A percentile compares a stretch with the other conserved stretches of the same genome.
phyloP scores from a whole-genome alignment of 2,113 vertebrate species.

The Urocitellus parryii region DNA sequence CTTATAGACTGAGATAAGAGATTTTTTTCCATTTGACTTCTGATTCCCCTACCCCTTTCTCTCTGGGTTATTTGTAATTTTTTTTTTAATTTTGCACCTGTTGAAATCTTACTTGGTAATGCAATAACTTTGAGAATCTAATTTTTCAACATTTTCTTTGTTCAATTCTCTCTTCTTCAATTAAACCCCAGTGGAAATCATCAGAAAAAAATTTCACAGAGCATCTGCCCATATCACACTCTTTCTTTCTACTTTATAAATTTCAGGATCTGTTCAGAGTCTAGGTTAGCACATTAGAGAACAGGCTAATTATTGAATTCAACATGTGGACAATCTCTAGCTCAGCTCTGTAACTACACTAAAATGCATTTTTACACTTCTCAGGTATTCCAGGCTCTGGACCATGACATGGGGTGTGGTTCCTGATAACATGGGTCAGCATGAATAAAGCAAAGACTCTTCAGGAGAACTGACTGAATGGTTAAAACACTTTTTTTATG shows the following conservation, averaged over 20 bases:
- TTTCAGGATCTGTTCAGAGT: neutral
- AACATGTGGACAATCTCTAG: neutral
- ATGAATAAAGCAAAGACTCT: neutral
- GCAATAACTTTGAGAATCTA: neutral
- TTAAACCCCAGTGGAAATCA: neutral
- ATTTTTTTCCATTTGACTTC: neutral
- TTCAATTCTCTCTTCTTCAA: neutral
- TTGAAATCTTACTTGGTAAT: neutral
- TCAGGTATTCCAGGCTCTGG: neutral
- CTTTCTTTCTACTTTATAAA: neutral
- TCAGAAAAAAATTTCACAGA: neutral
- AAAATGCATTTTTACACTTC: neutral
- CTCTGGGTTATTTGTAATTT: neutral
- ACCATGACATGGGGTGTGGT: no score
- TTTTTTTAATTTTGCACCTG: neutral
- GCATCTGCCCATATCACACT: neutral
- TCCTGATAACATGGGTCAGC: neutral
- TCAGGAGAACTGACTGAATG: neutral
- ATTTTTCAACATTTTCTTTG: neutral
- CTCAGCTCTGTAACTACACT: neutral
- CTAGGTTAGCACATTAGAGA: neutral
- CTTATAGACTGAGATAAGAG: neutral
- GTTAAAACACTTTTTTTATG: neutral
- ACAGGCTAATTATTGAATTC: neutral
- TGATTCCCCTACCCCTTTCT: neutral